Base-by-base conservation (phyloP, 2,888 invertebrate species). In the Leucoptera coffeella region DNA sequence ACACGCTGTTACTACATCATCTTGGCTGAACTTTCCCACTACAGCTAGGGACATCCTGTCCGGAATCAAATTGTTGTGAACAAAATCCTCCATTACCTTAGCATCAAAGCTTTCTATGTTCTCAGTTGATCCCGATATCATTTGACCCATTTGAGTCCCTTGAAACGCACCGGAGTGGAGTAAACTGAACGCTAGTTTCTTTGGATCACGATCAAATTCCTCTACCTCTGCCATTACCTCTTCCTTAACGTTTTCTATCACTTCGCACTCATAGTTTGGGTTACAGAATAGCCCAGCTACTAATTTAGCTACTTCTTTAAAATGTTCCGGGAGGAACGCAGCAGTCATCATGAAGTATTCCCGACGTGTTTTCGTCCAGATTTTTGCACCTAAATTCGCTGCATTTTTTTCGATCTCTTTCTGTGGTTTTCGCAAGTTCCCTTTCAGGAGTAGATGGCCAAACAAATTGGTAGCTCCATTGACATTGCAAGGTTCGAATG, bases 11-110 rank as follows among this genome's bases (percentile, higher is more conserved):
- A 0, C 51, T 2, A 80, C 82, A 14, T 77, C 48, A 11, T 74
- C 55, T 39, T 88, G 87, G 24, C 75, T 50, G 1, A 87, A 75
- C 19, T 78, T 77, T 28, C 82, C 87, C 21, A 85, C 81, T 22
- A 78, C 79, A 15, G 82, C 78, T 15, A 91, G 47, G 4, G 85
- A 80, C 45, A 89, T 76, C 35, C 85, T 65, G 11, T 79, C 42
- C 1, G 61, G 59, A 14, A 46, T 47, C 19, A 56, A 62, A 28
- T 52, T 44, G 25, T 50, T 38, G 4, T 29, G 23, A 6, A 54
- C 32, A 32, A 42, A 62, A 3, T 28, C 23, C 4, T 22, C 15
- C 2, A 74, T 28, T n/a, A 32, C 35, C 2, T 24, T 5, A 13
- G 35, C 35, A 28, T 78, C 78, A 72, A 52, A 89, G 3, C 30